These are phyloP conservation scores for Cydia fagiglandana DNA, from an alignment of 1,140 invertebrate species.

Conservation along the genomic window DNA sequence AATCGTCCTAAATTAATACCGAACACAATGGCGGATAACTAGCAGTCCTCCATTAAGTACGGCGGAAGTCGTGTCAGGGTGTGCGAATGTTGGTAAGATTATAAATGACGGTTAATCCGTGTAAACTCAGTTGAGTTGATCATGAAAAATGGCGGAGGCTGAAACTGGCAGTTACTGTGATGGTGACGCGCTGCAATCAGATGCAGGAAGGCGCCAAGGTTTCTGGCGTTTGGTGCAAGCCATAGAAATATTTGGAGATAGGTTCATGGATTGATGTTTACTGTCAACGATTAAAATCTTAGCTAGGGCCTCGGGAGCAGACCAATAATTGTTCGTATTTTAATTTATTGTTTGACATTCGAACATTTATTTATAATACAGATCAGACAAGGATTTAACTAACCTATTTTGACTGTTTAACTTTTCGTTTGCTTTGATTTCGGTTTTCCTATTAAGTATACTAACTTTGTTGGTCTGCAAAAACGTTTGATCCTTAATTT, in stretches of 20 bases:
- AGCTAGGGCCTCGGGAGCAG: too few species aligned
- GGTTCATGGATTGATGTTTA: background rate
- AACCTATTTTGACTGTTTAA: too few species aligned
- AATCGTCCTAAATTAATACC: constrained; percentile 19
- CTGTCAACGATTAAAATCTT: too few species aligned
- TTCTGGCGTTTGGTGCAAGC: constrained; percentile 2
- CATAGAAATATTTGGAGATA: background rate
- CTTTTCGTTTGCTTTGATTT: too few species aligned
- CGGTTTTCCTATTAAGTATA: too few species aligned
- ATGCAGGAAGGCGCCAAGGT: background rate
- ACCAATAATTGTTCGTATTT: too few species aligned
- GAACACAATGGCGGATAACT: constrained; percentile 13
- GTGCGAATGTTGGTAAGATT: constrained; percentile 7
- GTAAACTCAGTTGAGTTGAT: constrained; percentile 3
- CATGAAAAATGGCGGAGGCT: constrained; percentile 15
- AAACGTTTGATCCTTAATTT: too few species aligned
- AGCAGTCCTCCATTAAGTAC: constrained; percentile 1
- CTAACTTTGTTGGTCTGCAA: too few species aligned
- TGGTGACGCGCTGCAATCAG: background rate
- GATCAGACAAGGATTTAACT: too few species aligned
- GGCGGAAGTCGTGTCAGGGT: constrained; percentile 16
- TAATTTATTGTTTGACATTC: too few species aligned
- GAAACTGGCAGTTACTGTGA: constrained; percentile 5
- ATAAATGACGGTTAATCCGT: background rate
- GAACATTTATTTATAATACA: too few species aligned